Evolutionary conservation across 2,113 vertebrate genomes (phyloP), one percentile per base, ranked within the genome.

Genomic region (Piliocolobus tephrosceles): DNA sequence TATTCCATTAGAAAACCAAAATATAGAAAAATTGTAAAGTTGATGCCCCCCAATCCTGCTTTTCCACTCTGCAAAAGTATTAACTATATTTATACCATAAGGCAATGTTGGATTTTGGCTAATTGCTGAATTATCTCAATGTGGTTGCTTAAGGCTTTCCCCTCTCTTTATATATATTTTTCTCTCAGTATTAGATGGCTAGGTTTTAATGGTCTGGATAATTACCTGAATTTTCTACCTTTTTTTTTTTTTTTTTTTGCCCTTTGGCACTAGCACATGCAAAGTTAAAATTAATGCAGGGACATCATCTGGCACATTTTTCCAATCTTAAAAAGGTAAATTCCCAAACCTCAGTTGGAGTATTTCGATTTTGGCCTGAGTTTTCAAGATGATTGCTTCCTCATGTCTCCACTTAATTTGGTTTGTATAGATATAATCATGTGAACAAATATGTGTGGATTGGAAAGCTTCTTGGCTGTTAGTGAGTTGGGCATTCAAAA

Each of bases 381-480:
- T 95, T 96, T 95, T 92, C 93, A 94, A 93, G 90, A 70, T 94
- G 90, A 95, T 90, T 96, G 95, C 73, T 16, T 93, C 70, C 83
- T 95, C 85, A 68, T 96, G 76, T 90, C 68, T 93, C 30, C n/a
- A 58, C 32, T 95, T 94, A 92, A 95, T 97, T 97, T 93, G 64
- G 43, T 89, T 94, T 76, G 55, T 84, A 35, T 50, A 58, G 75
- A 16, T 78, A 94, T 43, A 96, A 94, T 97, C 82, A 84, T 66
- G 40, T 88, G 95, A 90, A 94, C 93, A 97, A 98, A 98, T 78
- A 85, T 27, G 43, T 57, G n/a, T 87, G 90, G 90, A 68, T 84
- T 57, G 70, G 47, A 93, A 79, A 12, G 2, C 52, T 87, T 79
- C 79, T 95, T 96, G 30, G 76, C 76, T 91, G 32, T 93, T 43